Evolutionary conservation across 2,797 vertebrate genomes (phyloP), one percentile per base, ranked within the genome.

Genomic region (Dryobates pubescens): DNA sequence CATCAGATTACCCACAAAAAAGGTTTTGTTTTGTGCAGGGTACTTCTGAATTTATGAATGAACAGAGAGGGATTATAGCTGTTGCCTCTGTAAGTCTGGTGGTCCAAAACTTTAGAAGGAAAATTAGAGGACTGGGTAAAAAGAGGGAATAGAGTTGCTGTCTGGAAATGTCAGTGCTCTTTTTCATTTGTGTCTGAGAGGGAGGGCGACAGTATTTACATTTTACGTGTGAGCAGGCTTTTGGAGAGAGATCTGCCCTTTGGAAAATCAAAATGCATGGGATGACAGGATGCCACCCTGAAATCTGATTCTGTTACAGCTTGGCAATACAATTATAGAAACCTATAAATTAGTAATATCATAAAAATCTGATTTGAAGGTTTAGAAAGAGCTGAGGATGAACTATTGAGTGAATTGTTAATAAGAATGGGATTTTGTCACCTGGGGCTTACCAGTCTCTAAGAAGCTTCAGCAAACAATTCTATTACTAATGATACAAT

Each of bases 1-100:
- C 67, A 93, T 87, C 86, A 64, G 83, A 82, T 90, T 88, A 94
- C 59, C 27, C 64, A 54, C 72, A 78, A 51, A 92, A 92, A 92
- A 89, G 67, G 53, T 82, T 95, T 87, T 93, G 71, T 36, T 74
- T 87, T 89, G 62, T 86, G 62, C 91, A 78, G 83, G 13, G 13
- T 77, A 30, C 67, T 82, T 81, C 41, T 70, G 93, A 85, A 68
- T 93, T 89, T 95, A 80, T 94, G 94, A 96, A 96, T 94, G 90
- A 94, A 83, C 29, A 72, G 74, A 79, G 29, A 71, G 5, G 27
- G n/a, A 16, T 83, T 57, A 20, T 1, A 45, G 23, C 4, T 17
- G 43, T 67, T 74, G 63, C 76, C 71, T 90, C 68, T 76, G 3
- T 26, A 77, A 32, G 14, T 43, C 57, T 85, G 10, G 13, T 43